These are phyloP conservation scores for Brienomyrus brachyistius DNA, from an alignment of 2,113 vertebrate genomes.

Conservation along the genomic window DNA sequence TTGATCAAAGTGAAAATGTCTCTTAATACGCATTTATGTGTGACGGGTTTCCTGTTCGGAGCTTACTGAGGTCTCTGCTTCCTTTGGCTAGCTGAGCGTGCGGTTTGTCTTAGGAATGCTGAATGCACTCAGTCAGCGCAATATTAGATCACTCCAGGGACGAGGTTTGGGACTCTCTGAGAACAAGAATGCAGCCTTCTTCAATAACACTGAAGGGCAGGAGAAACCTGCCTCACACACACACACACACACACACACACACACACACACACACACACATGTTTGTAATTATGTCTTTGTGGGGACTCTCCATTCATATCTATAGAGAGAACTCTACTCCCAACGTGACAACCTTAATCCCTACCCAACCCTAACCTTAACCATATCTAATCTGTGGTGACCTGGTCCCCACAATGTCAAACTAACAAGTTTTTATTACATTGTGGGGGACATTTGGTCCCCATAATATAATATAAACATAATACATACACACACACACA, in stretches of 20 bases:
- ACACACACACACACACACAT: background rate
- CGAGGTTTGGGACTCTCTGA: background rate
- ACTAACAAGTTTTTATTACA: no score
- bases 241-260: background rate
- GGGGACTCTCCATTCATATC: no score
- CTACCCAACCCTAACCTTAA: no score
- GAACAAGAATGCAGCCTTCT: background rate
- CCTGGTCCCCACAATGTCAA: no score
- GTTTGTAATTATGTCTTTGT: no score
- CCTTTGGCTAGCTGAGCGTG: background rate
- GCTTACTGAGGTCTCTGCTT: background rate
- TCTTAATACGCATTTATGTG: background rate
- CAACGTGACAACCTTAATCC: no score
- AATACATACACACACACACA: background rate
- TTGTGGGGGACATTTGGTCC: no score
- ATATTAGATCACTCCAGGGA: background rate
- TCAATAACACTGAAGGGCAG: background rate
- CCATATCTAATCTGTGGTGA: no score
- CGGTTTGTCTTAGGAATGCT: background rate
- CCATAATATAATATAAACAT: background rate
- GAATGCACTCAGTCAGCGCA: background rate
- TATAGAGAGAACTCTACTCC: no score
- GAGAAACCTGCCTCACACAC: background rate
- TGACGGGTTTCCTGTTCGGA: background rate
- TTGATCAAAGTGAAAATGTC: background rate